Base-by-base conservation (phyloP, 1,140 invertebrate species). In the Orussus abietinus region DNA sequence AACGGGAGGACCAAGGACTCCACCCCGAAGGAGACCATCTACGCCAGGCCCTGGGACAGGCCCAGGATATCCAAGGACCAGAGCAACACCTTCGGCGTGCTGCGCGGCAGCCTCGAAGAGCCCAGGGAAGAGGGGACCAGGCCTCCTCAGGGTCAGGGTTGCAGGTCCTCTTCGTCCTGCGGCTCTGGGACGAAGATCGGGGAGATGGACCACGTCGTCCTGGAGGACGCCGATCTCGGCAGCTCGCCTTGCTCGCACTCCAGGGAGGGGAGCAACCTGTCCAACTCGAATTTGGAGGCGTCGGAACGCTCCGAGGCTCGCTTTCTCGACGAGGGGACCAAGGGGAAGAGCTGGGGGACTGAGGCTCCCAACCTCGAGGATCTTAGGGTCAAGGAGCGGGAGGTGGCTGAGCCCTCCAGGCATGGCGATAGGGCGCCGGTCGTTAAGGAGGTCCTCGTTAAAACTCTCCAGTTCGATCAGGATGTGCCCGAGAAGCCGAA, bases 391-490 rank as follows among this genome's bases (percentile, higher is more conserved):
- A n/a, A 25, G 22, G 22, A 25, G 22, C 22, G 22, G 6, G 22
- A 25, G 6, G n/a, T n/a, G n/a, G n/a, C 6, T 25, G 22, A 25
- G n/a, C 22, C n/a, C n/a, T 25, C 22, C n/a, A 25, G 6, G 22
- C 3, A 33, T 9, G 31, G 15, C 10, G 15, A 33, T 7, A 36
- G 9, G 4, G 6, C 34, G 3, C 34, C 54, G 2, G 45, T 62
- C n/a, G 52, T 65, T n/a, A 65, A 53, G 28, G 63, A 64, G 33
- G 43, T 64, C 13, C 40, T 65, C 3, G 45, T 65, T 22, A 65
- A 65, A 38, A 65, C 58, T 38, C 47, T 65, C 9, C 53, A 55
- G n/a, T 65, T 65, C 34, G 49, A 62, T 18, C 59, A 62, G 17
- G 62, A 62, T 36, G 5, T 64, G 14, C 59, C 62, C 9, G 30